A percentile compares a stretch with the other conserved stretches of the same genome.
These are phyloP conservation scores for Xylophagus ater DNA, from an alignment of 2,888 invertebrate genomes.

Conservation along the genomic window DNA sequence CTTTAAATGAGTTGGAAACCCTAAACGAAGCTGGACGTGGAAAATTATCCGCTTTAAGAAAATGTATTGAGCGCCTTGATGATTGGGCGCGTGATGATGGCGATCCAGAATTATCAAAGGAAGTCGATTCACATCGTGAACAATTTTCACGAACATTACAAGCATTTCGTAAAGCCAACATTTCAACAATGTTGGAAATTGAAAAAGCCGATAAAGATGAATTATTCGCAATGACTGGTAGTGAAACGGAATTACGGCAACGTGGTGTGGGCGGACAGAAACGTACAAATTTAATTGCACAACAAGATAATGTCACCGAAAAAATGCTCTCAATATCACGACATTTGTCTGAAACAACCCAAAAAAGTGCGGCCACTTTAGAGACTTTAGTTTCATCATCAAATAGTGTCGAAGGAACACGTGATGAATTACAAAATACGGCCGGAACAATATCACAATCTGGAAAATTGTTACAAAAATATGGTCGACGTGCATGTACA, in stretches of 20 bases:
- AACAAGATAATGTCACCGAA: slow-evolving; percentile 62
- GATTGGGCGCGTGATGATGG: slow-evolving; percentile 55
- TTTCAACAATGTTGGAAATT: slow-evolving; percentile 64
- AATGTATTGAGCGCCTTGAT: slow-evolving; percentile 58
- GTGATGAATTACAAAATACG: slow-evolving; percentile 73
- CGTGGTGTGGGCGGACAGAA: slow-evolving; percentile 44
- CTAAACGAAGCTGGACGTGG: slow-evolving; percentile 64
- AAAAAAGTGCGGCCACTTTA: slow-evolving; percentile 75
- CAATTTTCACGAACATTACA: slow-evolving; percentile 60
- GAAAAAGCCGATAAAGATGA: slow-evolving; percentile 66
- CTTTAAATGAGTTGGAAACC: slow-evolving; percentile 56
- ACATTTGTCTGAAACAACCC: slow-evolving; percentile 75
- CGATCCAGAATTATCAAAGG: slow-evolving; percentile 49
- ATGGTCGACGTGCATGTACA: slow-evolving; percentile 86
- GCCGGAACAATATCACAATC: slow-evolving; percentile 81
- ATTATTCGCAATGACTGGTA: slow-evolving; percentile 45
- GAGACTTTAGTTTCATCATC: slow-evolving; percentile 64
- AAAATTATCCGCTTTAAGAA: slow-evolving; percentile 54
- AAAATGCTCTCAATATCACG: slow-evolving; percentile 74
- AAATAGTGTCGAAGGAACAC: slow-evolving; percentile 60
- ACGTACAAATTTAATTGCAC: slow-evolving; percentile 45
- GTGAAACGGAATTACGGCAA: slow-evolving; percentile 48
- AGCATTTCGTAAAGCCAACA: slow-evolving; percentile 70
- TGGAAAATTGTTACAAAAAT: slow-evolving; percentile 84
- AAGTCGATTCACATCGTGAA: slow-evolving; percentile 57